Evolutionary conservation across 2,888 invertebrate species (phyloP), one percentile per base, ranked within the genome.

Genomic region (Beris chalybata): DNA sequence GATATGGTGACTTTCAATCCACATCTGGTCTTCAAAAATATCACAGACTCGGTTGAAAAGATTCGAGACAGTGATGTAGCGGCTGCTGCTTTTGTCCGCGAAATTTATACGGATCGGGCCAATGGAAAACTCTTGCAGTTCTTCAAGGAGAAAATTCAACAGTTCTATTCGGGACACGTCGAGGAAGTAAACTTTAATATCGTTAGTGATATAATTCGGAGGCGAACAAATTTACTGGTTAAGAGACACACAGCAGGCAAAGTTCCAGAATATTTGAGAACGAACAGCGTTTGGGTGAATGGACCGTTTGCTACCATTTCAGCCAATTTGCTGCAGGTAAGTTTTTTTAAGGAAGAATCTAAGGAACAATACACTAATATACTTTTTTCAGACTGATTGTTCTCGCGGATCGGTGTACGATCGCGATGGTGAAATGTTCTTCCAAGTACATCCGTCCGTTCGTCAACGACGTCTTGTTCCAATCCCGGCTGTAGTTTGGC

Each of bases 1-100:
- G 92, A 94, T 71, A 92, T 93, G 87, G 89, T 92, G 0, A 92
- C 92, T 0, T 94, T 95, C 74, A 95, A 94, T 79, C 94, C 94
- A 0, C 94, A 95, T 77, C 85, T 93, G 73, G 89, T 92, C 0
- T 87, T 93, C 72, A 91, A 91, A 77, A 93, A 93, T 75, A 89
- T 94, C 22, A 92, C 92, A 0, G 92, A 92, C 74, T 89, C 92
- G 0, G 88, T 92, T 38, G 87, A 89, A 70, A 82, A 87, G 32
- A 84, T 86, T 0, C 82, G 85, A 38, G 85, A 86, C 61, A 84
- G 88, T n/a, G 91, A 91, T 1, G 87, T 93, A 7, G 88, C 89
- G 0, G 87, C 89, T 7, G 90, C 92, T 1, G 91, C 90, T 0
- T 92, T 94, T 76, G 87, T 93, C 1, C 84, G 92, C 63, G 90